Evolutionary conservation across 2,888 invertebrate species (phyloP), one percentile per base, ranked within the genome.

Genomic region (Latrodectus elegans): DNA sequence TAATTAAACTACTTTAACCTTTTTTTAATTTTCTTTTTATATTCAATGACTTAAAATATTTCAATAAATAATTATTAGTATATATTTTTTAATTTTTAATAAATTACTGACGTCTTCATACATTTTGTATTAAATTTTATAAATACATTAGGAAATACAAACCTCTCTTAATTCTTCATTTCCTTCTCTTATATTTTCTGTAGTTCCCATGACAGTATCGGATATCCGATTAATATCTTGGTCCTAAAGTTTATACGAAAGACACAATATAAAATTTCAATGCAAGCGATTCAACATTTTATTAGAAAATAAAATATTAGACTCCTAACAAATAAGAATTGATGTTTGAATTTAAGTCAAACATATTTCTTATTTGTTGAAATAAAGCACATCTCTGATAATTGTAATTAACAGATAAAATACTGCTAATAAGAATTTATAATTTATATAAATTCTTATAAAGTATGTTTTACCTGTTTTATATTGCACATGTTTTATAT

Each of bases 141-240:
- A 38, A 22, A 38, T 38, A 38, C 4, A 38, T 6, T 6, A 38
- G 3, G 3, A 49, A 52, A 51, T 10, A 87, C 90, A 85, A 89
- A 93, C 93, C 93, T 98, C 96, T 90, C 98, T 94, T 79, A 99
- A 97, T 93, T 99, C 98, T 91, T 98, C 98, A 93, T 99, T 99
- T 0, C 97, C 99, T 92, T 97, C 97, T 91, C 96, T 96, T 17
- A 99, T 96, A 93, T 99, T 98, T 92, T 99, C 99, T 0, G 98
- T 98, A 0, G 98, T 95, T 0, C 97, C 96, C 26, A 97, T 95
- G 0, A 98, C 97, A 9, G 96, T 96, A 81, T 95, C 96, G 64
- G 96, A 95, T 92, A 99, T 96, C 90, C 96, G 94, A 91, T 98
- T 97, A 90, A 99, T 96, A 91, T 98, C 97, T 91, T 95, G 95